Evolutionary conservation across 2,797 vertebrate species (phyloP), one percentile per base, ranked within the genome.

Genomic region (Siniperca scherzeri): DNA sequence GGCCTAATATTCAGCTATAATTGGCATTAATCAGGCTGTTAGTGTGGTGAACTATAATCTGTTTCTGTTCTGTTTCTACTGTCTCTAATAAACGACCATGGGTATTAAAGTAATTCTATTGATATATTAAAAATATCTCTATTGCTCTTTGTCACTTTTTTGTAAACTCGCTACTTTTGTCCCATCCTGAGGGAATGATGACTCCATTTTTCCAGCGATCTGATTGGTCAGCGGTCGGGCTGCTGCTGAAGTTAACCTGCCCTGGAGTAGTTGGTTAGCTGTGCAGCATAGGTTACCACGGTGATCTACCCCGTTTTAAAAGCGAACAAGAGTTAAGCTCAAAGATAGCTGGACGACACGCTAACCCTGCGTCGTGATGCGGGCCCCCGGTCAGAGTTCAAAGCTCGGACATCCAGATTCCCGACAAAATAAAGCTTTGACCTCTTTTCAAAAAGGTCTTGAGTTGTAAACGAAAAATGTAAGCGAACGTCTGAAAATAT

Each of bases 361-460:
- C 19, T 9, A n/a, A 11, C 14, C 13, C 3, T 1, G 33, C 11
- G 10, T 48, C 1, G 22, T 48, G 33, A 69, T 27, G 21, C 55
- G 14, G 71, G 0, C 5, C 4, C 22, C 44, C 17, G 40, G 11
- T 36, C 25, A 25, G 22, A 53, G 22, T 14, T 87, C 55, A 76
- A 46, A 83, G 74, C 85, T 90, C 42, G 75, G 48, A 69, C 60
- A 21, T 46, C 38, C 36, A 38, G n/a, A 65, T 30, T 30, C 19
- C 27, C 21, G 7, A 42, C 46, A 55, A 38, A 55, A 61, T 36
- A 36, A 70, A 65, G 48, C 38, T 76, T 42, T 66, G 30, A 80
- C 50, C 42, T 21, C 17, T 53, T 60, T 40, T 27, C 25, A 13
- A 5, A 67, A 68, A 64, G 2, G 10, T 48, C n/a, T 27, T 61